Evolutionary conservation across 2,113 vertebrate species (phyloP).

Genomic region (Hippotragus niger): DNA sequence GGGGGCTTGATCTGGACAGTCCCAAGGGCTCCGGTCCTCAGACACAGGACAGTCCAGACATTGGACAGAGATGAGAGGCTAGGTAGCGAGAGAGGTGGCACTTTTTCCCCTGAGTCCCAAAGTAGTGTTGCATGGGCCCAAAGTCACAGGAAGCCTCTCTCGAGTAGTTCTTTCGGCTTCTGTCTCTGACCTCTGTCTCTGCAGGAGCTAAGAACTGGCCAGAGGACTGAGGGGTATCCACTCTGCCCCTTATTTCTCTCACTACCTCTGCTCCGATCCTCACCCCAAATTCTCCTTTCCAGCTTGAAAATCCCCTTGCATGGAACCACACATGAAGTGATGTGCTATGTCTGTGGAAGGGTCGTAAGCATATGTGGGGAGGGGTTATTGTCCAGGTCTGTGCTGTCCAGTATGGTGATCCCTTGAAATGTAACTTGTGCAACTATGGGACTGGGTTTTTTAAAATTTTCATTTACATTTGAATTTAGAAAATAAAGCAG

Average conservation of each 20-base stretch:
- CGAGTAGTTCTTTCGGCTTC: background rate
- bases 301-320: background rate
- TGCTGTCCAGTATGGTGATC: background rate
- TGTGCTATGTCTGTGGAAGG: background rate
- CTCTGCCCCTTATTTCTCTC: background rate
- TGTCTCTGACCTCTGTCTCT: background rate
- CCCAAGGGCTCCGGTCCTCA: background rate
- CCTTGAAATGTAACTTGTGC: background rate
- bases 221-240: background rate
- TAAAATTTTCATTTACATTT: background rate
- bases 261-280: background rate
- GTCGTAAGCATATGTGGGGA: accelerated
- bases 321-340: too few relatives aligned
- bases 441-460: background rate
- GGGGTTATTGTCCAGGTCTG: background rate
- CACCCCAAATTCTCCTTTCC: background rate
- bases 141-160: background rate
- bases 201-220: background rate
- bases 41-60: background rate
- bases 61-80: background rate
- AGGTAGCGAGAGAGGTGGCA: too few relatives aligned
- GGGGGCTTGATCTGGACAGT: background rate
- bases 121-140: background rate
- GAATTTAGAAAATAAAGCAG: background rate
- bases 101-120: background rate